Evolutionary conservation across 2,888 invertebrate species (phyloP).

Genomic region (Athetis lepigone): DNA sequence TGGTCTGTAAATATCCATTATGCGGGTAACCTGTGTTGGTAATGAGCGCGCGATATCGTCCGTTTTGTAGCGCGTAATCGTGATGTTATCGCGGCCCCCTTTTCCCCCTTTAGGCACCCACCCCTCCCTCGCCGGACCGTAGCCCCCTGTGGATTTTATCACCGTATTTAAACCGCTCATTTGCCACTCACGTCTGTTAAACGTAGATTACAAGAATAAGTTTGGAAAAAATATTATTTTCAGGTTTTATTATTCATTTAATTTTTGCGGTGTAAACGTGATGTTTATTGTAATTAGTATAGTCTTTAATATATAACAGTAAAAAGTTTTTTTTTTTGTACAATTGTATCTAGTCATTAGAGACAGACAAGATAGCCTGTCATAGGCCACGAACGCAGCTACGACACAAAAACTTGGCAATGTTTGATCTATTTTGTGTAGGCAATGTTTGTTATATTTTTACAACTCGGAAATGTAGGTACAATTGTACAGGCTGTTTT

Average conservation of each 20-base stretch:
- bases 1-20: conserved; percentile 77
- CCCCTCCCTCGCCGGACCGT: conserved; percentile 73
- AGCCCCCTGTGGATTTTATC: conserved; percentile 71
- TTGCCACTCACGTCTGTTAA: conserved; percentile 61
- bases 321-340: background rate
- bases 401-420: background rate
- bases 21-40: conserved; percentile 77
- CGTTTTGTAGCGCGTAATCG: conserved; percentile 89
- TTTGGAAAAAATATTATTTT: conserved; percentile 7
- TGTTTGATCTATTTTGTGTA: background rate
- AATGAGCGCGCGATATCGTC: conserved; percentile 83
- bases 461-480: background rate
- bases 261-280: background rate
- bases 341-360: background rate
- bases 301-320: too few species aligned
- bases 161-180: conserved; percentile 63
- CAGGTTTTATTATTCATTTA: background rate
- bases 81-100: conserved; percentile 72
- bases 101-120: conserved; percentile 52
- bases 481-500: background rate
- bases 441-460: background rate
- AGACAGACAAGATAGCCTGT: too few species aligned
- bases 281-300: background rate
- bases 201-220: conserved; percentile 23
- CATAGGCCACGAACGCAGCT: background rate